Percentiles rank a stretch among this genome's conserved stretches.
These are phyloP conservation scores for Trisateles emortualis DNA, from an alignment of 2,888 invertebrate genomes.

Conservation along the genomic window DNA sequence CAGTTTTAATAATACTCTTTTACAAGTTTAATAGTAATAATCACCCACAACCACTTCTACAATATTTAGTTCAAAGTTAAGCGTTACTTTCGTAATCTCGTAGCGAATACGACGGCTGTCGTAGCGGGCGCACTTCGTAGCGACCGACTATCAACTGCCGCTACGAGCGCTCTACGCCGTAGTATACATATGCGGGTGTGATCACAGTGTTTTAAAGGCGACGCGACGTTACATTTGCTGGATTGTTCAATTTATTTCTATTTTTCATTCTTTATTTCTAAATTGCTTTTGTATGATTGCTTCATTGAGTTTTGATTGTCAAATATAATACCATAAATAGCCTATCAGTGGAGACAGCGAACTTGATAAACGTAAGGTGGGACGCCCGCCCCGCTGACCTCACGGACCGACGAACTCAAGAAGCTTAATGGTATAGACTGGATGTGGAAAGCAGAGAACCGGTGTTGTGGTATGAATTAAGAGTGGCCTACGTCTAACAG, in stretches of 20 bases:
- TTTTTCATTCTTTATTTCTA: neutral
- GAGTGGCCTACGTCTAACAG: too few species aligned
- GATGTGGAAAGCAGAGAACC: too few species aligned
- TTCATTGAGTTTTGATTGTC: too few species aligned
- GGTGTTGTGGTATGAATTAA: too few species aligned
- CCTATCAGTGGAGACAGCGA: too few species aligned
- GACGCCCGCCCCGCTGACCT: too few species aligned
- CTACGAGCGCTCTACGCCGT: slow-evolving; percentile 68
- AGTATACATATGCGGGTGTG: slow-evolving; percentile 39
- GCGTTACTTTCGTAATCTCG: slow-evolving; percentile 46
- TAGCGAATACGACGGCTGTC: slow-evolving; percentile 47
- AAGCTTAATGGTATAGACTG: too few species aligned
- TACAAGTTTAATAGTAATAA: slow-evolving; percentile 3
- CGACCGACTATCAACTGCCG: slow-evolving; percentile 71
- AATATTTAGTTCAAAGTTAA: slow-evolving; percentile 40
- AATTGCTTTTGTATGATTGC: too few species aligned
- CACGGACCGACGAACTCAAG: too few species aligned
- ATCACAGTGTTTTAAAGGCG: slow-evolving; percentile 23
- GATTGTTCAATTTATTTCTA: neutral
- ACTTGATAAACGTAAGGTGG: too few species aligned
- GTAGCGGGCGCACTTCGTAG: slow-evolving; percentile 68
- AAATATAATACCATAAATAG: too few species aligned
- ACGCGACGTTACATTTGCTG: neutral
- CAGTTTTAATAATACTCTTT: neutral
- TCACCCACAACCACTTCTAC: slow-evolving; percentile 33